Evolutionary conservation across 2,888 invertebrate genomes (phyloP), one percentile per base, ranked within the genome.

Genomic region (Sepioteuthis lessoniana): DNA sequence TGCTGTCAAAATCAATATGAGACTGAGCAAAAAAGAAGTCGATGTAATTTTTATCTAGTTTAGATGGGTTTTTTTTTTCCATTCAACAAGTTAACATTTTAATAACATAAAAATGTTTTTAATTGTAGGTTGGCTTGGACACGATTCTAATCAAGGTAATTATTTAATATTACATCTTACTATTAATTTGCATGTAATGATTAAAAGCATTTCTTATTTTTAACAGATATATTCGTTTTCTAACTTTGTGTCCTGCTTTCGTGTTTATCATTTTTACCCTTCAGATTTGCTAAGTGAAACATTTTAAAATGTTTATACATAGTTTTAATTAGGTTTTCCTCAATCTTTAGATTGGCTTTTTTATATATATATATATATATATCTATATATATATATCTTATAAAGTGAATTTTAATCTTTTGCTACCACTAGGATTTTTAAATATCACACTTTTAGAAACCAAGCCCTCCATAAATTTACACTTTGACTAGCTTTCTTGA

Each of bases 111-210:
- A 46, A 46, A 47, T 47, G 4, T 31, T 60, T 60, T 28, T 60
- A 25, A n/a, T 76, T 76, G n/a, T 76, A 76, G 76, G 76, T 13
- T 76, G 76, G 76, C 76, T 76, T 76, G 76, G 76, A 76, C 76
- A 76, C n/a, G 76, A 76, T n/a, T 76, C 76, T n/a, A 76, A n/a
- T n/a, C 76, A 76, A 76, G 76, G 76, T 76, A 76, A 76, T 25
- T 55, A 55, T 55, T 55, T 16, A 1, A 60, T 60, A 60, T 60
- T 31, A n/a, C n/a, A 76, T 76, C n/a, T 31, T n/a, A n/a, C n/a
- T n/a, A n/a, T 76, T 16, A 76, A 76, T n/a, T 76, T 76, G 76
- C n/a, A 31, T 76, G 76, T 76, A 76, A 76, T n/a, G n/a, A n/a
- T 76, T n/a, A 35, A 76, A 76, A 1, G n/a, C 4, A 16, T 76